Conservation (phyloP, 2,888 invertebrate species). For the Mylabris sibirica region DNA sequence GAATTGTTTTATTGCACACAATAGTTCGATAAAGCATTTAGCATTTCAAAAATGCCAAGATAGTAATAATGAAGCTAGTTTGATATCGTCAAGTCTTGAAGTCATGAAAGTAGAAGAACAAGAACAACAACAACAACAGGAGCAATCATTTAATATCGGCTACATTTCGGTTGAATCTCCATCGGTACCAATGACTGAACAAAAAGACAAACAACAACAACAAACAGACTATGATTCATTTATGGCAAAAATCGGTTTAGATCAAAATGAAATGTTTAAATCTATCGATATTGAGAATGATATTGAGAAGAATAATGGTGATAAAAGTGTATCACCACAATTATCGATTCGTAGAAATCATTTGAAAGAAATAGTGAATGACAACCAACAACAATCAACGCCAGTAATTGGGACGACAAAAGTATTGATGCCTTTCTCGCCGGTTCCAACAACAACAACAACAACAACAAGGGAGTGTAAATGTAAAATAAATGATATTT, state of each 20-base stretch:
- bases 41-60: slow-evolving; percentile 58
- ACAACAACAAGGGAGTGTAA: slow-evolving; percentile 28
- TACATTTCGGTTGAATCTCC: neutral
- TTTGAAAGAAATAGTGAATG: neutral
- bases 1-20: slow-evolving; percentile 64
- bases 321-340: neutral
- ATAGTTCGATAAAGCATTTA: slow-evolving; percentile 62
- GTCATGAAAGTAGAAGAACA: neutral
- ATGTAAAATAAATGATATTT: slow-evolving; percentile 35
- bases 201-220: neutral
- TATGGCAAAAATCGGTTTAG: slow-evolving; percentile 3
- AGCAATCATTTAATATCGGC: slow-evolving; percentile 12
- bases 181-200: neutral
- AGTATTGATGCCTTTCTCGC: neutral
- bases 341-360: neutral
- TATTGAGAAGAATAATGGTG: neutral
- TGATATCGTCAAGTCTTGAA: slow-evolving; percentile 13
- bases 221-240: neutral
- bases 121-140: neutral
- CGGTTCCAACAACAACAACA: slow-evolving; percentile 11
- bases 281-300: neutral
- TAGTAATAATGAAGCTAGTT: slow-evolving; percentile 16
- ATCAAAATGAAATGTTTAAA: neutral
- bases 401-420: neutral
- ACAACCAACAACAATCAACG: neutral